phyloP scores from a whole-genome alignment of 23 tunicate species.

The Diplosoma virens region DNA sequence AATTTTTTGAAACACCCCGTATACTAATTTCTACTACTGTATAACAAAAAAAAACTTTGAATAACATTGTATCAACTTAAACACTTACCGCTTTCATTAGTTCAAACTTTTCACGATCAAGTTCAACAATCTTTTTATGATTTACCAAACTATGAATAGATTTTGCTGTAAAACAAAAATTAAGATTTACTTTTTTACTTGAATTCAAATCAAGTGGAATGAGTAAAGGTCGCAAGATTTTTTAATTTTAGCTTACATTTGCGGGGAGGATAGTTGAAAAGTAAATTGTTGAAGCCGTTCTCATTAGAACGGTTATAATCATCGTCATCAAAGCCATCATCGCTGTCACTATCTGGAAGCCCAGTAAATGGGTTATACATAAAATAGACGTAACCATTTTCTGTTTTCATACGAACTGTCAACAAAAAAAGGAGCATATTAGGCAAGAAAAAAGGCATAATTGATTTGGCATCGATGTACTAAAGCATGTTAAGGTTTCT shows the following conservation, averaged over 20 bases:
- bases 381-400: constrained; percentile 27
- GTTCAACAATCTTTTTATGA: neutral
- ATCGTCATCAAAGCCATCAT: constrained; percentile 3
- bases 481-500: no score
- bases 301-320: neutral
- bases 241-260: no score
- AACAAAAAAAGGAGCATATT: neutral
- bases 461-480: no score
- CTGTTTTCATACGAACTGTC: constrained; percentile 39
- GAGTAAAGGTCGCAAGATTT: no score
- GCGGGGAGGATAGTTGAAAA: neutral
- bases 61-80: no score
- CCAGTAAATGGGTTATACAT: constrained; percentile 39
- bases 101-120: constrained; percentile 4
- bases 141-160: neutral
- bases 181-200: no score
- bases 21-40: no score
- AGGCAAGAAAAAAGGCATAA: no score
- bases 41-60: no score
- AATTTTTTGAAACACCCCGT: no score
- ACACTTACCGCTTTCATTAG: constrained; percentile 28
- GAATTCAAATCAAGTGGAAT: no score
- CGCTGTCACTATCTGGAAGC: constrained; percentile 6
- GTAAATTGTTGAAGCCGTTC: no score
- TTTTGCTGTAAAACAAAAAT: constrained; percentile 12